Evolutionary conservation across 2,888 invertebrate genomes (phyloP).

Genomic region (Pogonocherus hispidulus): DNA sequence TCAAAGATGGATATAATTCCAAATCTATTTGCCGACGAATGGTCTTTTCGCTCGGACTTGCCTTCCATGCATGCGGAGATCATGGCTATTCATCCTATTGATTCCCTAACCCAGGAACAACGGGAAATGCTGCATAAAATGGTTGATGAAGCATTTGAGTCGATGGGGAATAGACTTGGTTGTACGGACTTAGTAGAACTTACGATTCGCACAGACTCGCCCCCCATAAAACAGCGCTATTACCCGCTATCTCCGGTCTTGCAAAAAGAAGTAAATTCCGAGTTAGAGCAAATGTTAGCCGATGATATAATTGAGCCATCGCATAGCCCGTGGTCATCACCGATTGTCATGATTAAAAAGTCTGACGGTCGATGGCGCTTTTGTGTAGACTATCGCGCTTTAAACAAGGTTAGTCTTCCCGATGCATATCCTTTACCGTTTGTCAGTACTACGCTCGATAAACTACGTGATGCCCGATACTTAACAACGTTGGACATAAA

Average conservation of each 20-base stretch:
- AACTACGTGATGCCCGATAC: conserved; percentile 33
- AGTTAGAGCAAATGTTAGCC: conserved; percentile 51
- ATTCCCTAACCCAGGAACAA: conserved; percentile 11
- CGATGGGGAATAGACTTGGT: conserved; percentile 26
- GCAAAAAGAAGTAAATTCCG: conserved; percentile 39
- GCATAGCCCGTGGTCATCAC: conserved; percentile 56
- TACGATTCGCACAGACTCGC: conserved; percentile 27
- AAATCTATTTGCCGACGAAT: conserved; percentile 24
- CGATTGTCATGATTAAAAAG: conserved; percentile 57
- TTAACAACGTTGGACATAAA: conserved; percentile 39
- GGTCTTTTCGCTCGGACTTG: conserved; percentile 9
- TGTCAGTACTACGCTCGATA: conserved; percentile 30
- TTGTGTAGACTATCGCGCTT: conserved; percentile 48
- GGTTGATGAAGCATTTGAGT: conserved; percentile 34
- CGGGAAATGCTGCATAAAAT: background rate
- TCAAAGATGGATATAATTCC: conserved; percentile 33
- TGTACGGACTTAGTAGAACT: conserved; percentile 40
- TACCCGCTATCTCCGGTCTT: conserved; percentile 40
- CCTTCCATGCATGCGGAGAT: background rate
- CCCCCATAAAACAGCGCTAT: conserved; percentile 44
- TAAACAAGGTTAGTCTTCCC: conserved; percentile 47
- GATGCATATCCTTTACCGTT: conserved; percentile 38
- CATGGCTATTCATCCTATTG: conserved; percentile 12
- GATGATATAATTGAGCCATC: conserved; percentile 51
- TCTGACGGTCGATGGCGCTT: conserved; percentile 53